Base-by-base conservation (phyloP, 2,888 invertebrate genomes). In the Silvanus unidentatus region DNA sequence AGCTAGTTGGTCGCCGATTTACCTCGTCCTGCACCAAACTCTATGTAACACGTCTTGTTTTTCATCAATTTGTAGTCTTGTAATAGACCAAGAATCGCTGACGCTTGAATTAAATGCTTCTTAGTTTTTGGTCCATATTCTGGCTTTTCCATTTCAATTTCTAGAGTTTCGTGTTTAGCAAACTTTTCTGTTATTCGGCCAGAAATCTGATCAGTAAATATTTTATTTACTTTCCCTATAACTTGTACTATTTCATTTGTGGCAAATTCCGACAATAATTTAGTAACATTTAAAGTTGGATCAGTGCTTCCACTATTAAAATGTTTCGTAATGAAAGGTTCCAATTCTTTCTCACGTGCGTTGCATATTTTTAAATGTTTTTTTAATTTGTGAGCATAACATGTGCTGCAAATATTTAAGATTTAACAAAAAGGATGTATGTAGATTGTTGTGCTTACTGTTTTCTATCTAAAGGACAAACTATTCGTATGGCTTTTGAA, bases 11-110 rank as follows among this genome's bases (percentile, higher is more conserved):
- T 22, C 8, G n/a, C n/a, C n/a, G n/a, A n/a, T 22, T 22, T 40
- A 82, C 88, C 93, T 78, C 87, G 88, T n/a, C 93, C 93, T 9
- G 92, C 92, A 0, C 93, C 93, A 63, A 92, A 84, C 69, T 94
- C 94, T 45, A 93, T 78, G 58, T 81, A 92, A 69, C 87, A 86
- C 0, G 85, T 84, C 14, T 76, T 65, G 8, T 80, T 72, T 9
- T 59, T 63, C 1, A 88, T 69, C 32, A 91, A 73, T 1, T 77
- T 72, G 47, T 79, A 75, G 0, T 74, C 68, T 44, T 85, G 77
- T 35, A 88, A 69, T 43, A 87, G 77, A 32, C 82, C 84, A 45
- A 94, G 69, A 47, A 94, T 73, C 0, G 87, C 82, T 1, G 90
- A 83, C 42, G 83, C 84, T 70, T 94, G 93, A 13, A 81, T 69